Evolutionary conservation across 2,888 invertebrate genomes (phyloP), one percentile per base, ranked within the genome.

Genomic region (Conistra vaccinii): DNA sequence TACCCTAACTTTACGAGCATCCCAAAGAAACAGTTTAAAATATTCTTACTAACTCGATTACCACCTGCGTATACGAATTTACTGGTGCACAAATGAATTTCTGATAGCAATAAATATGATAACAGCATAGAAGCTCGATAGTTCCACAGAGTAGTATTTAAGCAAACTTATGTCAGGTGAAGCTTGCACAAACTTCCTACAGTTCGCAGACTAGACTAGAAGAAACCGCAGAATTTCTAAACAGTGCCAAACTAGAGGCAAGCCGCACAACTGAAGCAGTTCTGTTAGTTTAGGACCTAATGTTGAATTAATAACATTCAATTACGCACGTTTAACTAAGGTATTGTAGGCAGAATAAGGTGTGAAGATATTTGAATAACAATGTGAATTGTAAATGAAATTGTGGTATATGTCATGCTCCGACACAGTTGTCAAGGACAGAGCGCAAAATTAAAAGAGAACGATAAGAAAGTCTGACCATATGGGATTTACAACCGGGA

Each of bases 151-250:
- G 29, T 10, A 55, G 23, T 53, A 61, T 79, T 69, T 42, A 29
- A 55, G 20, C 35, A 35, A 69, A 69, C 66, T 73, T 60, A 53
- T 73, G 48, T 69, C 67, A 67, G 73, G 60, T 35, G 10, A 63
- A 85, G 62, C 70, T 76, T 69, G n/a, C 45, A 53, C 45, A 71
- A 84, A 78, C 69, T 74, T 63, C 23, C 53, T 14, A 55, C 32
- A 73, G 63, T 74, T 78, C 32, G 42, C 26, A 51, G 75, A 70
- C 66, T 81, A 75, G 39, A 68, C 81, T 32, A 42, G 81, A 85
- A 85, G 76, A 78, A 84, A 83, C 83, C 83, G 58, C 85, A 83
- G 35, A 69, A 78, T n/a, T 81, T 78, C 53, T 35, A 1, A 73
- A 71, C 65, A 55, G 60, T 57, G 55, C 39, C 57, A 78, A 85